Conservation (phyloP, 2,797 vertebrate species). For the Sebastes reedi region DNA sequence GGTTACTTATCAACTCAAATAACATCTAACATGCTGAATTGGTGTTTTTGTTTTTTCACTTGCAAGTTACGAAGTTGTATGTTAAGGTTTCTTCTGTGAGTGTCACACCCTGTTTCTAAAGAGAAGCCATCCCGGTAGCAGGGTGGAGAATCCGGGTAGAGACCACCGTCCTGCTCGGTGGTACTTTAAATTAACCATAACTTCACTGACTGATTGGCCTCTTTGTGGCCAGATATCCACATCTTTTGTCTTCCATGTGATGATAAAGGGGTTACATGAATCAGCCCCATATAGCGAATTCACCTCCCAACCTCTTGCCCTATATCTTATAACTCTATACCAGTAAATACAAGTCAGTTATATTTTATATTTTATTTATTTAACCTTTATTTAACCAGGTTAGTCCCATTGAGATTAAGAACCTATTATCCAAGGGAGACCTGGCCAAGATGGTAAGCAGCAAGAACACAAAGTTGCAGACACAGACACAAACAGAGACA, state of each 20-base stretch:
- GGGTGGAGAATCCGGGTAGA: background rate
- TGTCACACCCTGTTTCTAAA: constrained; percentile 78
- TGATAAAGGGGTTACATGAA: background rate
- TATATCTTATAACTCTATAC: background rate
- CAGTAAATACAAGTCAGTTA: background rate
- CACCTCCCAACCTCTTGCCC: background rate
- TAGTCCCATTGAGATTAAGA: no score
- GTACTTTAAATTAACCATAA: background rate
- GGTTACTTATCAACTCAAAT: background rate
- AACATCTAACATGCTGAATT: background rate
- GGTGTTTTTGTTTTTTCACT: background rate
- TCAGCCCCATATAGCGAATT: no score
- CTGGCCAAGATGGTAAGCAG: no score
- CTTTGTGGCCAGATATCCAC: background rate
- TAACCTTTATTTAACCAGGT: no score
- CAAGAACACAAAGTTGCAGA: no score
- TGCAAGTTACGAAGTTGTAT: constrained; percentile 43
- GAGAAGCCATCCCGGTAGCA: constrained; percentile 25
- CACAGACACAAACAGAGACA: no score
- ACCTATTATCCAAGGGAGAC: no score
- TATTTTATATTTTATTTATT: background rate
- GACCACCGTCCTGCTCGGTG: background rate
- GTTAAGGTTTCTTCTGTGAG: constrained; percentile 3
- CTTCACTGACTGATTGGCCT: background rate
- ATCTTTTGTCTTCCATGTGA: constrained; percentile 43